Evolutionary conservation across 2,888 invertebrate genomes (phyloP), one percentile per base, ranked within the genome.

Genomic region (Taphrorychus bicolor): DNA sequence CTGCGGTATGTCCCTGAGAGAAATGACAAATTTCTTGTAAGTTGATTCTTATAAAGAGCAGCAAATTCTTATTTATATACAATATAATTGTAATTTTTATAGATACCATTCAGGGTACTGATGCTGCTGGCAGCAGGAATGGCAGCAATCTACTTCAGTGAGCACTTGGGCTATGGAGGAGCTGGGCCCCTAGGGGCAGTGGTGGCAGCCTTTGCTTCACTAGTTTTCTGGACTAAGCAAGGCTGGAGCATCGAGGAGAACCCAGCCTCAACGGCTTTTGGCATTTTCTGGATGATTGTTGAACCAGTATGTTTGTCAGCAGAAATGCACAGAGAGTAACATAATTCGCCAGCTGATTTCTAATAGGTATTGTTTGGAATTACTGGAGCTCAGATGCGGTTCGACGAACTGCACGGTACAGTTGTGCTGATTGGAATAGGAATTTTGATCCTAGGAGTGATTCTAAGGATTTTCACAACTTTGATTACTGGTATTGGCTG

Each of bases 221-320:
- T 92, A 74, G 87, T 89, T 74, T 90, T 90, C 77, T 95, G 95
- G 95, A 87, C 90, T 48, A 87, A 89, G 67, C 90, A 91, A 74
- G 94, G 93, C 48, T 94, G 93, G 94, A 91, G 91, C 56, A 86
- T 93, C 23, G 93, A 94, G 64, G 92, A 93, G 72, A 94, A 95
- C 82, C 92, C 93, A 0, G 93, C 96, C 0, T 89, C 91, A 0
- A 92, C 92, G 0, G 91, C 94, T n/a, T 94, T 96, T 76, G 94
- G 93, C 81, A 90, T 94, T 70, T 90, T 97, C 81, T 98, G 97
- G 98, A 92, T 94, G 91, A 89, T 97, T 73, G 95, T 95, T 80
- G 96, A 98, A 82, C 97, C 97, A 0, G 91, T 90, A 83, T 73
- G 70, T 70, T 52, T 18, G 11, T 14, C 40, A 32, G 32, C 32